These are phyloP conservation scores for Nipponia nippon DNA, from an alignment of 2,113 vertebrate species.

Conservation along the genomic window DNA sequence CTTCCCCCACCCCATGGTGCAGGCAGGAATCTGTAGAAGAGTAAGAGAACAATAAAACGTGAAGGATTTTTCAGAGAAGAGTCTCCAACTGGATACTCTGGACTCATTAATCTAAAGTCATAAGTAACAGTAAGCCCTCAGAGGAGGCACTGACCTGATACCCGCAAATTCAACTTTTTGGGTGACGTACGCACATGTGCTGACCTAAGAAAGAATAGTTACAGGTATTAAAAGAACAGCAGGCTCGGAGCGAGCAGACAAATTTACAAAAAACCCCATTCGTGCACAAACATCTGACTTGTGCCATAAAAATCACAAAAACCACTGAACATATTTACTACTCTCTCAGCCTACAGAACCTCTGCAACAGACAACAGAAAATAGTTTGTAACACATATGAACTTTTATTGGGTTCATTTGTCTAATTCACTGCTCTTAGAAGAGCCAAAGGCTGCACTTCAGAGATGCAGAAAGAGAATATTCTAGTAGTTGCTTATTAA, in stretches of 20 bases:
- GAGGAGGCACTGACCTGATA: conserved; percentile 81
- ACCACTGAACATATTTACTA: not conserved
- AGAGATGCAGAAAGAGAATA: not conserved
- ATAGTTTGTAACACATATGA: not conserved
- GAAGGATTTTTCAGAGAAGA: not conserved
- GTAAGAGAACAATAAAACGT: not conserved
- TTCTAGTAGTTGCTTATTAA: not conserved
- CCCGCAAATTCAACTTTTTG: conserved; percentile 98
- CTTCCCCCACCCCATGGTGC: not conserved
- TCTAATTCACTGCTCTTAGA: not conserved
- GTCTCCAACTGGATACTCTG: not conserved
- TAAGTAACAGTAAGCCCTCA: not conserved
- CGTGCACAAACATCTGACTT: not conserved
- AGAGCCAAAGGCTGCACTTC: not conserved
- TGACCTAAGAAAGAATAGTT: conserved; percentile 78
- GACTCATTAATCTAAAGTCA: not conserved
- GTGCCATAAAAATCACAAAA: not conserved
- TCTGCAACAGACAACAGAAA: not conserved
- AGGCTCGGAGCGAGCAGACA: not conserved
- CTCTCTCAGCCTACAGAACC: not conserved
- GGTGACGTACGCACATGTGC: conserved; percentile 93
- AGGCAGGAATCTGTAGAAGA: not conserved
- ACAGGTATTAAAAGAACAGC: not conserved
- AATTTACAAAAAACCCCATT: not conserved
- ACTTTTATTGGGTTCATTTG: not conserved